phyloP scores from a whole-genome alignment of 2,888 invertebrate species.

The Lysandra bellargus region DNA sequence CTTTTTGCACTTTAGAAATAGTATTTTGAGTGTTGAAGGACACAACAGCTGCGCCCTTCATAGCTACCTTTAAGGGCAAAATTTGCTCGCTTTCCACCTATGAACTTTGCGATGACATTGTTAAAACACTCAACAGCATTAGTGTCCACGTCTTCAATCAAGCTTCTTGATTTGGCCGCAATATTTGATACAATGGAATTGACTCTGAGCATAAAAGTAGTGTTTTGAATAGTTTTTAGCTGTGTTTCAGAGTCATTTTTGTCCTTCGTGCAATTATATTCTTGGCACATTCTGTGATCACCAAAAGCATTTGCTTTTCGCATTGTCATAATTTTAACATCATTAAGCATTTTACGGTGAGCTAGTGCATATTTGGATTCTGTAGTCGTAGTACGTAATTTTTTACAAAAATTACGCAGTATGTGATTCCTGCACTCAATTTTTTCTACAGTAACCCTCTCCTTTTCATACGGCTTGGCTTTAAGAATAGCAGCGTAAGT shows the following conservation, averaged over 20 bases:
- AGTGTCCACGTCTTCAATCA: no score
- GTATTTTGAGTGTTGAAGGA: no score
- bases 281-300: not conserved
- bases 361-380: not conserved
- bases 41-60: no score
- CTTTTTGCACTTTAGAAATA: no score
- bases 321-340: not conserved
- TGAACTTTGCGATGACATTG: no score
- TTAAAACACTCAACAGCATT: no score
- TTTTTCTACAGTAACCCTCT: conserved; percentile 1
- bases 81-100: no score
- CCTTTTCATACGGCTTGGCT: not conserved
- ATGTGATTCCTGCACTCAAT: conserved; percentile 20
- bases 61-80: no score
- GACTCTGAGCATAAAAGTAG: not conserved
- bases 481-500: not conserved
- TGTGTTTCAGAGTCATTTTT: not conserved
- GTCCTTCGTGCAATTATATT: not conserved
- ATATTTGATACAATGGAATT: not conserved
- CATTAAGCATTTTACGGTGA: not conserved
- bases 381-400: conserved; percentile 1
- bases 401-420: conserved; percentile 8
- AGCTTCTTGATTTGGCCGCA: not conserved
- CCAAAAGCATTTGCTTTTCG: not conserved
- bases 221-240: not conserved